Percentiles rank a stretch among this genome's conserved stretches.
phyloP scores from a whole-genome alignment of 2,888 invertebrate species.

The Drosophila nr. perissopoda region DNA sequence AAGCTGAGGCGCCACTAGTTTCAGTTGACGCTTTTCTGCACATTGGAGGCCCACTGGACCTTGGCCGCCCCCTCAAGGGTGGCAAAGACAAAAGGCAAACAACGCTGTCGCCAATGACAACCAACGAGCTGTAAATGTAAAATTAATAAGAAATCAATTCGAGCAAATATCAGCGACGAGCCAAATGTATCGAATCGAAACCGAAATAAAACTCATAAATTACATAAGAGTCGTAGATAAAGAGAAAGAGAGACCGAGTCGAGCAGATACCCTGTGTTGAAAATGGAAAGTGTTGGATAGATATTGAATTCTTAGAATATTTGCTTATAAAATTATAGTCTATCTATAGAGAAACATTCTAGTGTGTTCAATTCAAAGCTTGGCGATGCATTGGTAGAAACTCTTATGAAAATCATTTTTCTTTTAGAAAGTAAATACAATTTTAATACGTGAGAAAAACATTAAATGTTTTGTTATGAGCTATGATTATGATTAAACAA shows the following conservation, averaged over 20 bases:
- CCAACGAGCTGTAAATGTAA: slow-evolving; percentile 78
- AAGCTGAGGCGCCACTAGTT: slow-evolving; percentile 49
- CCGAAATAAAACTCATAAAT: slow-evolving; percentile 61
- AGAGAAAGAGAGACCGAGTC: neutral
- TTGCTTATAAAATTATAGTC: rapidly evolving
- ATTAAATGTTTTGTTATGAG: neutral
- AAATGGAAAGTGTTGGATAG: neutral
- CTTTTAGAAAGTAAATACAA: neutral
- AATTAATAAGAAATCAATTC: slow-evolving; percentile 80
- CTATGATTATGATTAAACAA: neutral
- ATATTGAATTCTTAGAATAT: neutral
- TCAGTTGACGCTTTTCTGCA: slow-evolving; percentile 1
- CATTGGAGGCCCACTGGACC: slow-evolving; percentile 12
- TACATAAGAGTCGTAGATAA: slow-evolving; percentile 12
- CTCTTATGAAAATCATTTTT: neutral
- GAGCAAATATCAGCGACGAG: slow-evolving; percentile 38
- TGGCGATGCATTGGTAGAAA: neutral
- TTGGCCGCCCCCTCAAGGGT: slow-evolving; percentile 23
- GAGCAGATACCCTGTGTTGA: slow-evolving; percentile 5
- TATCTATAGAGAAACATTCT: neutral
- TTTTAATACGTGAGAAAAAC: rapidly evolving
- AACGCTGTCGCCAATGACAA: slow-evolving; percentile 47
- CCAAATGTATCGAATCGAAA: slow-evolving; percentile 40
- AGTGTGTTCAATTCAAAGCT: neutral
- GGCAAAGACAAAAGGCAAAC: slow-evolving; percentile 37